A percentile compares a stretch with the other conserved stretches of the same genome.
These are phyloP conservation scores for Carabus problematicus DNA, from an alignment of 2,888 invertebrate genomes.

Conservation along the genomic window DNA sequence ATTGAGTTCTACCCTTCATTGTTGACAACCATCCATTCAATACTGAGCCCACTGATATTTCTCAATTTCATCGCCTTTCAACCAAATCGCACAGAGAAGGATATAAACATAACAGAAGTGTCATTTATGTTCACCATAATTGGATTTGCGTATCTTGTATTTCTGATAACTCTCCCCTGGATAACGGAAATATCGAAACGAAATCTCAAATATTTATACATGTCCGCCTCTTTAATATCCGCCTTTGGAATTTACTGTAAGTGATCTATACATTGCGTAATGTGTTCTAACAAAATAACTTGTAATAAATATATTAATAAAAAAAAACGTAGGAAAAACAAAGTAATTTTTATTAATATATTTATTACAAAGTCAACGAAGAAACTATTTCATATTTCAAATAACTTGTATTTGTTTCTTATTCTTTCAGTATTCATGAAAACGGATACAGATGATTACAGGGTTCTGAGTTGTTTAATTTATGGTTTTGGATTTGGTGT, in stretches of 20 bases:
- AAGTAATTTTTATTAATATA: background rate
- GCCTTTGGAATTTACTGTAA: conserved; percentile 44
- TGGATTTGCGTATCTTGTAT: conserved; percentile 45
- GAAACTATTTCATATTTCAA: no score
- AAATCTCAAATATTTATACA: conserved; percentile 43
- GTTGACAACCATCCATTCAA: conserved; percentile 42
- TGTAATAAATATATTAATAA: no score
- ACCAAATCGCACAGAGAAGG: conserved; percentile 34
- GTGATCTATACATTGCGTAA: conserved; percentile 23
- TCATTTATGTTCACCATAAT: conserved; percentile 44
- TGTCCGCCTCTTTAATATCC: conserved; percentile 43
- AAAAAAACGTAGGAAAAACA: background rate
- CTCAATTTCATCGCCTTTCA: conserved; percentile 28
- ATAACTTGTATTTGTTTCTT: conserved; percentile 7
- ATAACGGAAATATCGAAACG: conserved; percentile 44
- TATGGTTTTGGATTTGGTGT: conserved; percentile 48
- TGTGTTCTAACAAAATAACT: conserved; percentile 1
- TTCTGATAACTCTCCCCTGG: conserved; percentile 45
- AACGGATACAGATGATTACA: conserved; percentile 43
- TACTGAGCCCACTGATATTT: conserved; percentile 43
- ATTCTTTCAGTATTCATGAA: conserved; percentile 47
- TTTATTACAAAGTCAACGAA: background rate
- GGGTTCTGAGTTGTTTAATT: conserved; percentile 45
- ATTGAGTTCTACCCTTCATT: conserved; percentile 45
- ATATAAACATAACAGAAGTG: conserved; percentile 42